Evolutionary conservation across 1,140 invertebrate genomes (phyloP).

Genomic region (Drosophila pallidifrons): DNA sequence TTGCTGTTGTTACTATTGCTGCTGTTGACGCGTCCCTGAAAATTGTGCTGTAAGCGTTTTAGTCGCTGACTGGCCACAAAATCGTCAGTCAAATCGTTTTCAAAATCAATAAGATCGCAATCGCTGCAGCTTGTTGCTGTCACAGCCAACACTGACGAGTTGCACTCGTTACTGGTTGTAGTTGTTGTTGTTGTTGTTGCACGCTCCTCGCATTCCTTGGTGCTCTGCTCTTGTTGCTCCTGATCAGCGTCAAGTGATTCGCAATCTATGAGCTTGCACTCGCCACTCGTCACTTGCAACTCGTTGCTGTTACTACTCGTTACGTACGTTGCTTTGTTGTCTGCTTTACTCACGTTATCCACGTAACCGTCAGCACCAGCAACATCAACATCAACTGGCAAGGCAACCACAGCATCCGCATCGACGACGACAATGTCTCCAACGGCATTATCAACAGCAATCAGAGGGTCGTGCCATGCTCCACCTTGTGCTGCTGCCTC

Average conservation of each 20-base stretch:
- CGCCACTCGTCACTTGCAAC: background rate
- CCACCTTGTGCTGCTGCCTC: too few species aligned
- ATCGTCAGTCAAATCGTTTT: slow-evolving; percentile 66
- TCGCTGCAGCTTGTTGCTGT: slow-evolving; percentile 66
- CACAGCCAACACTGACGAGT: slow-evolving; percentile 30
- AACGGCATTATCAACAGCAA: slow-evolving; percentile 53
- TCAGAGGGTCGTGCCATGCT: background rate
- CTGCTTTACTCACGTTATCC: slow-evolving; percentile 65
- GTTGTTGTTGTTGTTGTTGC: too few species aligned
- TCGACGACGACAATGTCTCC: slow-evolving; percentile 19
- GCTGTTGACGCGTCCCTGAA: slow-evolving; percentile 78
- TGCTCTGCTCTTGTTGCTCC: background rate
- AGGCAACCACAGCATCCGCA: slow-evolving; percentile 31
- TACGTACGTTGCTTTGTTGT: slow-evolving; percentile 1
- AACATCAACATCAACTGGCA: slow-evolving; percentile 52
- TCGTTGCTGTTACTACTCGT: too few species aligned
- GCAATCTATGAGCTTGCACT: slow-evolving; percentile 49
- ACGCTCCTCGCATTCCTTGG: background rate
- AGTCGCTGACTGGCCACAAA: slow-evolving; percentile 80
- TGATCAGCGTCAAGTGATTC: slow-evolving; percentile 37
- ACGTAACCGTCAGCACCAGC: slow-evolving; percentile 69
- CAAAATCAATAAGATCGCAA: slow-evolving; percentile 76
- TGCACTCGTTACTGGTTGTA: slow-evolving; percentile 25
- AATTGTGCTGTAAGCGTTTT: slow-evolving; percentile 79
- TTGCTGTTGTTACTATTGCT: slow-evolving; percentile 25